Conservation (phyloP, 2,888 invertebrate genomes). For the Melanophora roralis region DNA sequence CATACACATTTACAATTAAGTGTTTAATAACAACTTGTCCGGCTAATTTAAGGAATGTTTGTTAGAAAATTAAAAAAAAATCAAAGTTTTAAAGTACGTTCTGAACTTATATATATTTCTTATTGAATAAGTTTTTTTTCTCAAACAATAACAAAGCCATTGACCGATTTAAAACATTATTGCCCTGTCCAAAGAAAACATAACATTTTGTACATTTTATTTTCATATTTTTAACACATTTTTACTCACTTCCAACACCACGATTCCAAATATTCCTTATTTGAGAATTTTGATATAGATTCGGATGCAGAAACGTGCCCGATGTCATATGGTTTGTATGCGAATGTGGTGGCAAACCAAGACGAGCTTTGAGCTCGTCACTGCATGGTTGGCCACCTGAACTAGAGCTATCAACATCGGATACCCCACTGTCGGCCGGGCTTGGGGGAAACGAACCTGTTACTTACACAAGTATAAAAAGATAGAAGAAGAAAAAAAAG, state of each 20-base stretch:
- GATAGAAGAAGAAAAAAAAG: slow-evolving; percentile 19
- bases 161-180: too few species aligned
- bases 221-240: not conserved
- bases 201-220: not conserved
- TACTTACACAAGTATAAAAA: slow-evolving; percentile 37
- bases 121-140: not conserved
- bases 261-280: slow-evolving; percentile 78
- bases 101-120: not conserved
- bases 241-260: slow-evolving; percentile 77
- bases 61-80: too few species aligned
- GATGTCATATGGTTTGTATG: slow-evolving; percentile 68
- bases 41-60: too few species aligned
- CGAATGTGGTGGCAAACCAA: slow-evolving; percentile 83
- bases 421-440: slow-evolving; percentile 97
- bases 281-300: slow-evolving; percentile 82
- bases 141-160: not conserved
- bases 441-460: slow-evolving; percentile 96
- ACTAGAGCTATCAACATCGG: slow-evolving; percentile 96
- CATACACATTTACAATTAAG: too few species aligned
- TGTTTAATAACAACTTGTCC: too few species aligned
- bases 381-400: slow-evolving; percentile 82
- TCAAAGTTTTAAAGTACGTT: too few species aligned
- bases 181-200: too few species aligned
- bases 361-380: slow-evolving; percentile 91
- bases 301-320: slow-evolving; percentile 81